A percentile compares a stretch with the other conserved stretches of the same genome.
Evolutionary conservation across 2,888 invertebrate genomes (phyloP).

Genomic region (Drosophila kuntzei): DNA sequence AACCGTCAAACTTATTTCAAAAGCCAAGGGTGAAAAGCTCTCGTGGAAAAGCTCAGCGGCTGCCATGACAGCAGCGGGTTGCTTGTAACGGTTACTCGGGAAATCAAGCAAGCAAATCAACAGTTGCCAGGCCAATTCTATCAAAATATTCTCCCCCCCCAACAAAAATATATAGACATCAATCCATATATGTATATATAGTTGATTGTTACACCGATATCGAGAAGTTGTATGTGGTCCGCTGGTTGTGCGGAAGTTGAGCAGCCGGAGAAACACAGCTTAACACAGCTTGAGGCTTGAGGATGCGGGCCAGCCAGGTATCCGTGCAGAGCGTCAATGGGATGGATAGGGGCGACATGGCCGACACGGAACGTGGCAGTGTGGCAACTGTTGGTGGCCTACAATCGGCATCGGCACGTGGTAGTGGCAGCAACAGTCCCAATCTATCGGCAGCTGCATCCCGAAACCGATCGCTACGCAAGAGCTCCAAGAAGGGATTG

Average conservation of each 20-base stretch:
- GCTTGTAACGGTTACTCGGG: constrained; percentile 17
- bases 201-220: constrained; percentile 9
- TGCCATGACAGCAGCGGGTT: constrained; percentile 37
- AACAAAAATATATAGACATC: neutral
- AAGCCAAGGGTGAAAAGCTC: constrained; percentile 9
- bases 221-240: constrained; percentile 1
- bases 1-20: neutral
- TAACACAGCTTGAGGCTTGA: constrained; percentile 1
- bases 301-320: constrained; percentile 4
- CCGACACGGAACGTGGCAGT: constrained; percentile 1
- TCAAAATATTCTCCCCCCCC: constrained; percentile 32
- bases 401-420: neutral
- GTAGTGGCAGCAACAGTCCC: constrained; percentile 13
- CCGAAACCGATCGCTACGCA: neutral
- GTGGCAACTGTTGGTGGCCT: neutral
- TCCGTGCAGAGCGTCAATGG: neutral
- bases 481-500: neutral
- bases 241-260: neutral
- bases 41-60: constrained; percentile 13
- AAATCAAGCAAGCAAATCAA: constrained; percentile 33
- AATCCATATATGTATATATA: constrained; percentile 1
- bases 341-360: neutral
- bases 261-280: neutral
- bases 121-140: constrained; percentile 49
- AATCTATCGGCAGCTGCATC: too few species aligned